These are phyloP conservation scores for Cyclophora punctaria DNA, from an alignment of 2,888 invertebrate species.

Conservation along the genomic window DNA sequence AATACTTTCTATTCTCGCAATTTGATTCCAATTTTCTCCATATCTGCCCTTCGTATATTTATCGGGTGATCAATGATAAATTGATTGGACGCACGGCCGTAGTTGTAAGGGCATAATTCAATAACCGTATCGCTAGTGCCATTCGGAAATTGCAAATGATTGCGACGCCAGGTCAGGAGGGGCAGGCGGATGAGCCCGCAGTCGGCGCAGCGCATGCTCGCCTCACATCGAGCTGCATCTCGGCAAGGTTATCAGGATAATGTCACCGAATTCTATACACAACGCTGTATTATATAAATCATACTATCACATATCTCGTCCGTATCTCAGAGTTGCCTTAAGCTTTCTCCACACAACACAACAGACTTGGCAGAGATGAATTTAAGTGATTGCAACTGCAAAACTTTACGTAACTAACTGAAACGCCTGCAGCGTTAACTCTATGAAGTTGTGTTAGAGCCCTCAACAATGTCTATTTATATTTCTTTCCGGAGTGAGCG, in stretches of 20 bases:
- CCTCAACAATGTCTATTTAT: no score
- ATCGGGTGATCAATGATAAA: slow-evolving; percentile 14
- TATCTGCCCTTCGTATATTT: slow-evolving; percentile 6
- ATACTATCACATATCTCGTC: background rate
- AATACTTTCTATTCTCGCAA: background rate
- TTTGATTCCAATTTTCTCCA: background rate
- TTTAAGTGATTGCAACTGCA: no score
- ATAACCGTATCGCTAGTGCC: slow-evolving; percentile 32
- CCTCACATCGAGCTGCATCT: slow-evolving; percentile 40
- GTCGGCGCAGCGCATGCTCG: slow-evolving; percentile 24
- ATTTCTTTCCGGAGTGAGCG: no score
- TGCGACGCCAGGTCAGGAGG: slow-evolving; percentile 35
- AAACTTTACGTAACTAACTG: no score
- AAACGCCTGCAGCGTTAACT: no score
- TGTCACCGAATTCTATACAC: slow-evolving; percentile 2
- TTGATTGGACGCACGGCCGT: slow-evolving; percentile 18
- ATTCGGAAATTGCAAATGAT: slow-evolving; percentile 66
- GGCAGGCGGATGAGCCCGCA: slow-evolving; percentile 27
- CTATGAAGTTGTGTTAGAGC: no score
- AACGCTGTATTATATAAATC: background rate
- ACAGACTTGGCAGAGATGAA: no score
- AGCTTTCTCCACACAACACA: no score
- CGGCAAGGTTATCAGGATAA: slow-evolving; percentile 25
- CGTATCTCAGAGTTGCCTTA: no score
- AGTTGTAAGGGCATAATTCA: slow-evolving; percentile 23